Base-by-base conservation (phyloP, 2,888 invertebrate genomes). In the Hirtodrosophila cameraria region DNA sequence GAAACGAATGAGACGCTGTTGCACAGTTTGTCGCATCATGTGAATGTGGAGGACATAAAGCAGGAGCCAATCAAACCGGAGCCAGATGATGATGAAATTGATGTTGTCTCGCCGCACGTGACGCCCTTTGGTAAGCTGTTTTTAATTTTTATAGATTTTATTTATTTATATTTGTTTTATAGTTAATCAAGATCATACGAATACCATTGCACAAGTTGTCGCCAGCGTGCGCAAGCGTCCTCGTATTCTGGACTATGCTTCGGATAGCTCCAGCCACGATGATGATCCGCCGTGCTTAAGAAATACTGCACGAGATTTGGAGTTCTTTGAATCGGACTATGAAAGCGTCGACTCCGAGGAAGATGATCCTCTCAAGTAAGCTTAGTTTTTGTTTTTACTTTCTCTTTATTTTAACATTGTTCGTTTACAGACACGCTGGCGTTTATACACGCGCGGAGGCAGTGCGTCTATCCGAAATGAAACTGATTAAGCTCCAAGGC, bases 391-490 rank as follows among this genome's bases (percentile, higher is more conserved):
- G 15, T 2, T 2, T 20, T 4, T 1, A n/a, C n/a, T n/a, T n/a
- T n/a, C n/a, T n/a, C n/a, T n/a, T n/a, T n/a, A n/a, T n/a, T n/a
- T n/a, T n/a, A n/a, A n/a, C n/a, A n/a, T n/a, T 20, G 2, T 30
- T 3, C 6, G 9, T 86, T 91, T 91, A 41, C 90, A 97, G 97
- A 91, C 95, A 96, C 88, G 97, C 97, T 0, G 96, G 96, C 8
- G 94, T 97, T 0, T 97, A 94, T 89, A 97, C 97, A 0, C 95
- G 96, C 0, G 97, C 98, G 85, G 97, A 98, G 90, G 96, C 96
- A 0, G 94, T 96, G 3, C 92, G 93, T 20, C 94, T 96, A 25
- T 94, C 96, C 0, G 93, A 95, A 75, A 94, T 94, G 50, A 95
- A 96, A 73, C 91, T 97, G 36, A 93, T 94, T 9, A 92, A 94